These are phyloP conservation scores for Babylonia areolata DNA, from an alignment of 1,140 invertebrate genomes.

Conservation along the genomic window DNA sequence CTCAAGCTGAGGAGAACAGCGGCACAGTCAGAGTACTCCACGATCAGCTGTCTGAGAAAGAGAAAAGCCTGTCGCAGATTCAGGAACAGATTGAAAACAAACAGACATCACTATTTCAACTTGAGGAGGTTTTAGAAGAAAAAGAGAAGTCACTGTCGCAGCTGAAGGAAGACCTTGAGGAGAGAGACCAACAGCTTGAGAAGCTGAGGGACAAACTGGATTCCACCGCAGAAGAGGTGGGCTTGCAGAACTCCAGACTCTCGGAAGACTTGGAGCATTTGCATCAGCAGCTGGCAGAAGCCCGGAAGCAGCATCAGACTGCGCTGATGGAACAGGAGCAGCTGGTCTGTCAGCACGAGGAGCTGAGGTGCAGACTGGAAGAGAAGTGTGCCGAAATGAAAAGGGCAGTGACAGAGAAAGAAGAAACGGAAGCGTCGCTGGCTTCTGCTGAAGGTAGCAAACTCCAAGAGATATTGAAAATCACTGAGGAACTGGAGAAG, in stretches of 20 bases:
- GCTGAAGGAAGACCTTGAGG: background rate
- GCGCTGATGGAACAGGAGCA: constrained; percentile 10
- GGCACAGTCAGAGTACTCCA: background rate
- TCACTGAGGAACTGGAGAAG: background rate
- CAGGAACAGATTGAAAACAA: background rate
- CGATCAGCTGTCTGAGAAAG: background rate
- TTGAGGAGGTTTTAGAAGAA: background rate
- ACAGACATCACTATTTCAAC: background rate
- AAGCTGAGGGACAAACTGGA: too few species aligned
- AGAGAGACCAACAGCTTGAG: too few species aligned
- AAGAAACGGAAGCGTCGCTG: background rate
- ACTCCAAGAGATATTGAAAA: background rate
- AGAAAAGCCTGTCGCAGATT: background rate
- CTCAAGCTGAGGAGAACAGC: background rate
- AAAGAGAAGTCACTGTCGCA: background rate
- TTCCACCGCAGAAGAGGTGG: too few species aligned
- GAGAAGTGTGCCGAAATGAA: constrained; percentile 23
- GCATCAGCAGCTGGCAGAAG: constrained; percentile 17
- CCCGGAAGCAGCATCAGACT: background rate
- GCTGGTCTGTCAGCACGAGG: background rate
- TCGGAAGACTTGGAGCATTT: background rate
- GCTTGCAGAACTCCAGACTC: background rate
- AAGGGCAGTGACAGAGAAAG: background rate
- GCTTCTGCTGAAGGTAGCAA: background rate
- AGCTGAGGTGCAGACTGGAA: constrained; percentile 1